A percentile compares a stretch with the other conserved stretches of the same genome.
phyloP scores from a whole-genome alignment of 2,888 invertebrate genomes.

The Cheilosia soror region DNA sequence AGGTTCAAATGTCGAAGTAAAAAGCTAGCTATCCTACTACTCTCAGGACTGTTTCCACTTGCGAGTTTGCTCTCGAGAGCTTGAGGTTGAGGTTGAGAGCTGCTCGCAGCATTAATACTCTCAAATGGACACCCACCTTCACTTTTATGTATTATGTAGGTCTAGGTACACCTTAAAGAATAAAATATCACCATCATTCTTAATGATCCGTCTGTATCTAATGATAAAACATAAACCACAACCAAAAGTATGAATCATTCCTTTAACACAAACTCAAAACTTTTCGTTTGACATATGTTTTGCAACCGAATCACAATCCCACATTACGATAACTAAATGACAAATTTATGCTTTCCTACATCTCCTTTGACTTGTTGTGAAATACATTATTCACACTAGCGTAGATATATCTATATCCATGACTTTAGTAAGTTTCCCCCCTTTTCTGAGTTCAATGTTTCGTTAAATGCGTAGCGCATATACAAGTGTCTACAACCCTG shows the following conservation, averaged over 20 bases:
- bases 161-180: too few relatives aligned
- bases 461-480: constrained; percentile 46
- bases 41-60: too few relatives aligned
- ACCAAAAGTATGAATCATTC: neutral
- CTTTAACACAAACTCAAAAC: neutral
- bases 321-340: constrained; percentile 24
- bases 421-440: neutral
- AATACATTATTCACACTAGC: neutral
- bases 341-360: constrained; percentile 10
- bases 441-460: constrained; percentile 56
- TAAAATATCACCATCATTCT: neutral
- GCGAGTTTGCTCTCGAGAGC: too few relatives aligned
- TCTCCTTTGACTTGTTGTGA: neutral
- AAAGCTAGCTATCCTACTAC: too few relatives aligned
- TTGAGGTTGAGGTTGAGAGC: too few relatives aligned
- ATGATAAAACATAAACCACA: neutral
- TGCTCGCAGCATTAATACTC: too few relatives aligned
- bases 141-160: too few relatives aligned
- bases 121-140: too few relatives aligned
- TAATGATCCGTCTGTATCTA: neutral
- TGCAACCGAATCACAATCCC: neutral
- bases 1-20: too few relatives aligned
- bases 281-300: neutral
- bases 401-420: too few relatives aligned
- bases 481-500: constrained; percentile 27